These are phyloP conservation scores for Xenopus borealis DNA, from an alignment of 2,113 vertebrate genomes.

Conservation along the genomic window DNA sequence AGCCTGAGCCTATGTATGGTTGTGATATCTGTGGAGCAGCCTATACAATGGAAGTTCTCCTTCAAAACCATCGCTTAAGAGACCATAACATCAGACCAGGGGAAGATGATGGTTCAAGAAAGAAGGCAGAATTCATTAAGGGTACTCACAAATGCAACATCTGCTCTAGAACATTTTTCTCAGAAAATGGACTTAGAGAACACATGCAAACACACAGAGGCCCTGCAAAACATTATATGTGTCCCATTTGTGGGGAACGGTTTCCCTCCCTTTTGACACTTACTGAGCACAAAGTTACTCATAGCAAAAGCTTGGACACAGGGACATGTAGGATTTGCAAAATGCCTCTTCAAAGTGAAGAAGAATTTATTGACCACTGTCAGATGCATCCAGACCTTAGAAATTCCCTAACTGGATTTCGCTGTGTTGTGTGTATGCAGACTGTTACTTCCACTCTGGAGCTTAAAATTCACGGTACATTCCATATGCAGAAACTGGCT, in stretches of 20 bases:
- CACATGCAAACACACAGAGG: slow-evolving; percentile 83
- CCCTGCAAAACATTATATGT: slow-evolving; percentile 83
- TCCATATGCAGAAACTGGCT: slow-evolving; percentile 85
- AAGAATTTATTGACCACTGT: slow-evolving; percentile 82
- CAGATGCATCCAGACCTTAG: slow-evolving; percentile 83
- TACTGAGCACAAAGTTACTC: slow-evolving; percentile 82
- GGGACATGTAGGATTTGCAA: slow-evolving; percentile 82
- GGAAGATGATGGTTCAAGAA: slow-evolving; percentile 75
- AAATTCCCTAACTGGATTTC: slow-evolving; percentile 80
- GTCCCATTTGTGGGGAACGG: slow-evolving; percentile 80
- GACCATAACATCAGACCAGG: slow-evolving; percentile 93
- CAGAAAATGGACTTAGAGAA: slow-evolving; percentile 77
- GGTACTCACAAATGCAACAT: slow-evolving; percentile 83
- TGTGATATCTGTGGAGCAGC: slow-evolving; percentile 82
- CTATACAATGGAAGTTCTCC: slow-evolving; percentile 80
- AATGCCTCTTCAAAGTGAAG: slow-evolving; percentile 81
- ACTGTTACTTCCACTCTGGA: slow-evolving; percentile 86
- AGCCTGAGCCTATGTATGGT: slow-evolving; percentile 83
- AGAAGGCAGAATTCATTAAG: slow-evolving; percentile 83
- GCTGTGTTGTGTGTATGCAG: slow-evolving; percentile 86
- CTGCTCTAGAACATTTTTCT: slow-evolving; percentile 82
- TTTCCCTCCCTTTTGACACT: slow-evolving; percentile 81
- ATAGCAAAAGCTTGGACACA: slow-evolving; percentile 83
- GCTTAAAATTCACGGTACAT: slow-evolving; percentile 83
- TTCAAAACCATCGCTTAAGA: slow-evolving; percentile 79